phyloP scores from a whole-genome alignment of 2,113 vertebrate genomes.

The Aphyosemion australe region DNA sequence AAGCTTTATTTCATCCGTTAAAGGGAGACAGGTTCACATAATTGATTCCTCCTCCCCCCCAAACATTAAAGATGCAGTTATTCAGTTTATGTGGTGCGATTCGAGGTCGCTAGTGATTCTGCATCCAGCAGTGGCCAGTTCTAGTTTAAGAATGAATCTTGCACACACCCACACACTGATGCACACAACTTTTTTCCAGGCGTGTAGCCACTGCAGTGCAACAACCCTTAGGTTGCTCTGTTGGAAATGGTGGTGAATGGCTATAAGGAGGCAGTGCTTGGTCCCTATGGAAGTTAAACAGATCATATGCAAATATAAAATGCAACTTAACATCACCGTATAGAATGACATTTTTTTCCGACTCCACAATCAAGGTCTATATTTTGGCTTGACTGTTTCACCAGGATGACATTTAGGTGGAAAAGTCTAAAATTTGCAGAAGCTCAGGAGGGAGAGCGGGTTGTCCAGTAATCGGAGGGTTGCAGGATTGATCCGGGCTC shows the following conservation, averaged over 20 bases:
- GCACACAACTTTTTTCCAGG: slow-evolving; percentile 2
- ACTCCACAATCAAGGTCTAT: not conserved
- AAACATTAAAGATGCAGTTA: not conserved
- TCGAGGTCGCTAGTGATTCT: slow-evolving; percentile 9
- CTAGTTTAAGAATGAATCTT: slow-evolving; percentile 1
- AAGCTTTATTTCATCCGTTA: slow-evolving; percentile 1
- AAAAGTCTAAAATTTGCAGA: too few species aligned
- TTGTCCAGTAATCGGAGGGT: too few species aligned
- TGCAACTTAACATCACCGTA: not conserved
- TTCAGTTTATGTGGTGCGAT: not conserved
- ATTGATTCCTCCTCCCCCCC: not conserved
- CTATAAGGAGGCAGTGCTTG: slow-evolving; percentile 7
- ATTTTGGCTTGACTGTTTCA: too few species aligned
- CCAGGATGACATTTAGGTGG: too few species aligned
- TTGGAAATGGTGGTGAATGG: slow-evolving; percentile 20
- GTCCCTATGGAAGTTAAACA: not conserved
- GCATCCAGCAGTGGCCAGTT: slow-evolving; percentile 1
- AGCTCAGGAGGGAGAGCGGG: too few species aligned
- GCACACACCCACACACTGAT: slow-evolving; percentile 7
- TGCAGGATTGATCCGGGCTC: too few species aligned
- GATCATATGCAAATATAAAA: not conserved
- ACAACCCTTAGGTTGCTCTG: slow-evolving; percentile 23
- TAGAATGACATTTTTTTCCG: not conserved
- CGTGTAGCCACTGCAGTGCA: slow-evolving; percentile 10
- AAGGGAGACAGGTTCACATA: not conserved